phyloP scores from a whole-genome alignment of 2,888 invertebrate species.

The Scaptomyza caliginosa region DNA sequence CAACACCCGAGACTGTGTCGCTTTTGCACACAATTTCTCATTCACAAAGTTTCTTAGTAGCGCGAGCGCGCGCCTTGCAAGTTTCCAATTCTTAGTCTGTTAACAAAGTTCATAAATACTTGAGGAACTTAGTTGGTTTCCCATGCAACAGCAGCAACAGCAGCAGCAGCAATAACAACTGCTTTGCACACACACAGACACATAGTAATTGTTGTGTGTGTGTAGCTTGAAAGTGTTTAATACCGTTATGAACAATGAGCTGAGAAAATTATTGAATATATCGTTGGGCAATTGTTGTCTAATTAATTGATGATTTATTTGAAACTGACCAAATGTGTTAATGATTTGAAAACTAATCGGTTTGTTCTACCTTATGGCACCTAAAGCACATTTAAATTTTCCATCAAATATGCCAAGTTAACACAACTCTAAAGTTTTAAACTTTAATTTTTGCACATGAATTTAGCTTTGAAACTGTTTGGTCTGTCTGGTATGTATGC shows the following conservation, averaged over 20 bases:
- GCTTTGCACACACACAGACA: neutral
- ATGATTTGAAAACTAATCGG: neutral
- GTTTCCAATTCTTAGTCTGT: conserved; percentile 80
- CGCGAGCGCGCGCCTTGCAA: conserved; percentile 48
- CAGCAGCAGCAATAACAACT: conserved; percentile 2
- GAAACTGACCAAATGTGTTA: neutral
- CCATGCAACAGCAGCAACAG: conserved; percentile 25
- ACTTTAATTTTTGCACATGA: neutral
- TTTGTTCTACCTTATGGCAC: too few species aligned
- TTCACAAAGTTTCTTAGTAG: conserved; percentile 65
- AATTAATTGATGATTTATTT: too few species aligned
- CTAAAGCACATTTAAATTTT: too few species aligned
- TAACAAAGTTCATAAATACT: conserved; percentile 80
- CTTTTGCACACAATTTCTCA: conserved; percentile 79
- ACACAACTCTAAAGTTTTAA: too few species aligned
- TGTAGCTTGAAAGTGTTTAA: neutral
- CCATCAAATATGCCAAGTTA: too few species aligned
- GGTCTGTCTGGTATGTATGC: neutral
- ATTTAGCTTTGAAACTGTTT: neutral
- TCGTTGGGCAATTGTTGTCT: conserved; percentile 10
- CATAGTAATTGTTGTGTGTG: conserved; percentile 24
- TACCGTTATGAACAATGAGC: conserved; percentile 6
- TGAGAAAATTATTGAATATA: conserved; percentile 15
- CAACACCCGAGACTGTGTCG: conserved; percentile 60
- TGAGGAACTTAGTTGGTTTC: conserved; percentile 62